These are phyloP conservation scores for Pterois miles DNA, from an alignment of 2,797 vertebrate species.

Conservation along the genomic window DNA sequence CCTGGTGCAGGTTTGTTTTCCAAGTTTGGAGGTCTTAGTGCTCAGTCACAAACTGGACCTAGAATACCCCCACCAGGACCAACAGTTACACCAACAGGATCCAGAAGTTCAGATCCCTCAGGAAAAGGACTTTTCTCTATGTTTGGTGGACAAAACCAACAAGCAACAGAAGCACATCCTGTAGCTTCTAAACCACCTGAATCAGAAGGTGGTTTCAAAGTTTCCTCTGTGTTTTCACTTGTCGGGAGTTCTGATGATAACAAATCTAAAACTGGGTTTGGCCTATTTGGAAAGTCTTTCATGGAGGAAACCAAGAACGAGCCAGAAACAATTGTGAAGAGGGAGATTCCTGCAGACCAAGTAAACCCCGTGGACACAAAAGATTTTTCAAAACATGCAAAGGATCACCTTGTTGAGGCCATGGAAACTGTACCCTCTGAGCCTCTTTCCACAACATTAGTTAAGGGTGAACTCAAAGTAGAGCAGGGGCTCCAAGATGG, in stretches of 20 bases:
- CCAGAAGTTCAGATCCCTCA: conserved; percentile 50
- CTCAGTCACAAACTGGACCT: conserved; percentile 55
- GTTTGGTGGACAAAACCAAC: conserved; percentile 70
- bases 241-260: conserved; percentile 73
- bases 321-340: conserved; percentile 41
- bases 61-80: conserved; percentile 39
- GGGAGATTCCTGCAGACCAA: conserved; percentile 18
- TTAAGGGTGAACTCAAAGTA: conserved; percentile 27
- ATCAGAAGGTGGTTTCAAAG: conserved; percentile 76
- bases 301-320: conserved; percentile 74
- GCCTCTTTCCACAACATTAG: background rate
- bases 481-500: conserved; percentile 33
- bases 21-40: conserved; percentile 75
- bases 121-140: conserved; percentile 73
- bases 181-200: conserved; percentile 62
- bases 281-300: conserved; percentile 76
- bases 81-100: conserved; percentile 38
- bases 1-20: conserved; percentile 76
- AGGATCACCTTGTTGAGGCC: conserved; percentile 2
- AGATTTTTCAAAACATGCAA: conserved; percentile 26
- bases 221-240: conserved; percentile 79
- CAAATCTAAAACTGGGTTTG: conserved; percentile 80
- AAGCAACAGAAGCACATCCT: conserved; percentile 41
- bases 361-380: conserved; percentile 20
- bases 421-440: conserved; percentile 15